Base-by-base conservation (phyloP, 2,113 vertebrate genomes). In the Bos indicus region DNA sequence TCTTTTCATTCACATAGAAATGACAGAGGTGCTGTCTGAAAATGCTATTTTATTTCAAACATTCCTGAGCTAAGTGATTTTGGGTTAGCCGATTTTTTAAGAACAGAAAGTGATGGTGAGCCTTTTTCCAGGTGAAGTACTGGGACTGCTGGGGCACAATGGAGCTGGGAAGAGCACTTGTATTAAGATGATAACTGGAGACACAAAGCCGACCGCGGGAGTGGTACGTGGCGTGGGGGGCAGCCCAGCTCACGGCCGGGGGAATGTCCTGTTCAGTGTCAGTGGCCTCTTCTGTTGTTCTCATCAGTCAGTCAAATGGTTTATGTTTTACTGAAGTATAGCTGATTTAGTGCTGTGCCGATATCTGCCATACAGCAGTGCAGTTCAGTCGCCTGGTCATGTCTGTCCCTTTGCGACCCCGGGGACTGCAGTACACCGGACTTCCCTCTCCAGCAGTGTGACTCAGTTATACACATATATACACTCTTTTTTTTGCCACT, bases 101-200 rank as follows among this genome's bases (percentile, higher is more conserved):
- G 57, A 52, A 28, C n/a, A 67, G 17, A 74, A 30, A 80, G 36
- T 48, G 26, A 56, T 28, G 10, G 16, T n/a, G 23, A 57, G 1
- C 46, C 26, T 97, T 96, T 78, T n/a, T 96, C 57, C 83, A 99
- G 99, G 99, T 56, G 99, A 99, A 97, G 99, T 99, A 64, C 98
- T 99, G 30, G 99, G 99, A n/a, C 97, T 99, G 96, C 82, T 99
- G 94, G 99, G 99, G 0, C 99, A 99, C 82, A 99, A 99, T 1
- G 99, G 99, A 98, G 99, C 99, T 56, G 99, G 99, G 40, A 99
- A 99, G 95, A 99, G 99, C 98, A 99, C 99, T 0, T 96, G 99
- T 74, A 99, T 99, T 98, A 99, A 99, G 40, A 99, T 99, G 99
- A 96, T 99, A 12, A 98, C 99, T 6, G 99, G 99, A 30, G 99